phyloP scores from a whole-genome alignment of 1,140 invertebrate genomes.

The Delia radicum region DNA sequence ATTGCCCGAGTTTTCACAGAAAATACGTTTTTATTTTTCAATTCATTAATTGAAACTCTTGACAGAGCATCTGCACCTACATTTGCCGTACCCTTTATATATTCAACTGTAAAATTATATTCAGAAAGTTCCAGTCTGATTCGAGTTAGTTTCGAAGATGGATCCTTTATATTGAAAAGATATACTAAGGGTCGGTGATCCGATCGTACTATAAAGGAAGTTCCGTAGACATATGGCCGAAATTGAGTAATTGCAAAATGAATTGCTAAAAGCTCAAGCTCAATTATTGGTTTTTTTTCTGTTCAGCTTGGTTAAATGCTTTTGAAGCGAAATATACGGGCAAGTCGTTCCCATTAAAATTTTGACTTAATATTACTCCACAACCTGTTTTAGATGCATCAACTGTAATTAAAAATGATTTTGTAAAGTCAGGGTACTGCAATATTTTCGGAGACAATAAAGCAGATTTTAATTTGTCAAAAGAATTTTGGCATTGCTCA shows the following conservation, averaged over 20 bases:
- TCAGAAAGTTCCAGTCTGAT: too few species aligned
- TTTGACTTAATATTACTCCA: background rate
- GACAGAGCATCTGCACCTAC: too few species aligned
- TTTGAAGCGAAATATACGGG: background rate
- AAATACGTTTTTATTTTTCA: too few species aligned
- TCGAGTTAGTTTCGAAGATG: too few species aligned
- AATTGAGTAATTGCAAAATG: background rate
- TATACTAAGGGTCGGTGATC: background rate
- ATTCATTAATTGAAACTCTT: too few species aligned
- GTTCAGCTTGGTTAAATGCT: background rate
- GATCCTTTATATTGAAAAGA: too few species aligned
- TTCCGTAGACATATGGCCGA: background rate
- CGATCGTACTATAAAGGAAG: background rate
- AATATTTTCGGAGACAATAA: background rate
- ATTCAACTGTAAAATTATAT: too few species aligned
- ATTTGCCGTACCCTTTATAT: too few species aligned
- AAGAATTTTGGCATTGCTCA: background rate
- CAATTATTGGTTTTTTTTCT: too few species aligned
- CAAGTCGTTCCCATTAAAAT: background rate
- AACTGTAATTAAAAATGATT: background rate
- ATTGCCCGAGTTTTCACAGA: too few species aligned
- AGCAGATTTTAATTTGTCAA: background rate
- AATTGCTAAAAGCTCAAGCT: too few species aligned
- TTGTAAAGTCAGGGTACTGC: background rate
- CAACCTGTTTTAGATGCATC: background rate